Base-by-base conservation (phyloP, 2,797 vertebrate species). In the Holocentrus rufus region DNA sequence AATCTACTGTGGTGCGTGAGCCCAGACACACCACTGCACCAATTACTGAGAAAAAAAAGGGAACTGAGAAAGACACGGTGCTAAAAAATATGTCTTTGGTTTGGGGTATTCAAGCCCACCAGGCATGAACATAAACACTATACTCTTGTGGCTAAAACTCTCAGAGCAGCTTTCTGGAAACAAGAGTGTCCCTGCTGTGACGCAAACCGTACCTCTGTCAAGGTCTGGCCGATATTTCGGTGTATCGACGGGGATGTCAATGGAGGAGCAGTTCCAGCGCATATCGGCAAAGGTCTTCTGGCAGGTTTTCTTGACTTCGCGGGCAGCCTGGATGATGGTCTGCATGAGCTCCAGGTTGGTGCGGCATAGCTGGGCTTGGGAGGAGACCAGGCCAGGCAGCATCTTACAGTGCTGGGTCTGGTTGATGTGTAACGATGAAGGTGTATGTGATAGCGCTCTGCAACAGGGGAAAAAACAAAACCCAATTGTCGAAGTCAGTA, bases 211-310 rank as follows among this genome's bases (percentile, higher is more conserved):
- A 98, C 98, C 98, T 97, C 97, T 93, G 89, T 99, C 98, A 67
- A 99, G 94, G 87, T 99, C 98, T 7, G 98, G 95, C 56, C 94
- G 92, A 88, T 97, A 99, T 92, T 96, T 96, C 1, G 94, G 91
- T 34, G 95, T 89, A 14, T 92, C 96, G 0, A 92, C 87, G 42
- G 92, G 82, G 62, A 95, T 92, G 36, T 97, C 97, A 0, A 99
- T 98, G 83, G 98, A 98, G 49, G 98, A 98, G 87, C 98, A 99
- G 92, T 99, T 99, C 98, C 98, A 99, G 57, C 98, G 92, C 98
- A 99, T 99, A 83, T 99, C 98, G 0, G 94, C 73, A 1, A 99
- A 99, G 0, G 97, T 95, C 92, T 97, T 97, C 80, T 96, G 96
- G 88, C 98, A 99, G 1, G 96, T 96, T 88, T 98, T 98, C 88